Conservation (phyloP, 2,113 vertebrate genomes). For the Chroicocephalus ridibundus region DNA sequence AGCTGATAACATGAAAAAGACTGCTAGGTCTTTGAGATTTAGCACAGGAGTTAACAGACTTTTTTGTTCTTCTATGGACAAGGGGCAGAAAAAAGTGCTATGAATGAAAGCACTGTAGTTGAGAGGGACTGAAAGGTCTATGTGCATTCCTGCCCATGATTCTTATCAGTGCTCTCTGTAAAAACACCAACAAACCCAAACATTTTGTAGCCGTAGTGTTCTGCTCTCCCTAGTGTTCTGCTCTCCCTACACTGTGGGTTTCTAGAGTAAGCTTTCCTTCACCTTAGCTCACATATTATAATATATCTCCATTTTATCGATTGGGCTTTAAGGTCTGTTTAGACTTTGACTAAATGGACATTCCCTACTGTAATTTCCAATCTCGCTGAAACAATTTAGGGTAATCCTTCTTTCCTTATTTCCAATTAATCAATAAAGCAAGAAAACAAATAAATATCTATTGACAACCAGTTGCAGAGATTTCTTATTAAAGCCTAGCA, state of each 20-base stretch:
- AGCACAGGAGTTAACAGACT: not conserved
- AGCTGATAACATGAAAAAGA: not conserved
- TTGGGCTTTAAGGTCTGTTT: not conserved
- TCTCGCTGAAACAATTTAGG: not conserved
- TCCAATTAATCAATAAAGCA: not conserved
- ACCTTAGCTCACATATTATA: not conserved
- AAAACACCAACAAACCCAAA: not conserved
- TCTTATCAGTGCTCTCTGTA: not conserved
- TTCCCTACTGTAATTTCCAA: not conserved
- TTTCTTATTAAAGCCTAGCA: not conserved
- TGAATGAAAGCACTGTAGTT: not conserved
- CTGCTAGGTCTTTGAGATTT: not conserved
- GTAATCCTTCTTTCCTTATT: not conserved
- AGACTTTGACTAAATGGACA: not conserved
- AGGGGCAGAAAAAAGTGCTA: not conserved
- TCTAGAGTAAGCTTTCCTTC: not conserved
- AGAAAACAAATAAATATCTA: not conserved
- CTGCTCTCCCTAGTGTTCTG: not conserved
- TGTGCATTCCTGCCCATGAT: not conserved
- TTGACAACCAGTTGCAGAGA: not conserved
- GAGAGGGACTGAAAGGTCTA: not conserved
- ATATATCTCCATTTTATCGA: not conserved
- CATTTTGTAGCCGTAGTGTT: rapidly evolving
- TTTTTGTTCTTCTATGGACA: not conserved
- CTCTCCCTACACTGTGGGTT: not conserved